These are phyloP conservation scores for Microcebus lehilahytsara DNA, from an alignment of 2,113 vertebrate species.

Conservation along the genomic window DNA sequence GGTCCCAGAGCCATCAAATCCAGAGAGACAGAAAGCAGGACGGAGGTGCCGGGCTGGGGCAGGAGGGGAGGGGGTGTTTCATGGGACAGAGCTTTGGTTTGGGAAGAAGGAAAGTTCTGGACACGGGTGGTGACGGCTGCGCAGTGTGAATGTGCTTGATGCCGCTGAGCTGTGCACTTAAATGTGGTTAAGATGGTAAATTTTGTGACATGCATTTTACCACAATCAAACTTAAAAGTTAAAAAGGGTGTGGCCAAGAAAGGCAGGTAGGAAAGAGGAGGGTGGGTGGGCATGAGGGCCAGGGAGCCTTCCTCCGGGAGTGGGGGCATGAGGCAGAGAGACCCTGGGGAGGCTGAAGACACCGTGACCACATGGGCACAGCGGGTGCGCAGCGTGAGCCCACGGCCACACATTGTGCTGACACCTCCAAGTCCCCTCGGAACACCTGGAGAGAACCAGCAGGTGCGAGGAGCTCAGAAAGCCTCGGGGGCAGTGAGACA, in stretches of 20 bases:
- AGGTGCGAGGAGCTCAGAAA: too few species aligned
- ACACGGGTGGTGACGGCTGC: neutral
- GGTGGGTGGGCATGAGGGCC: neutral
- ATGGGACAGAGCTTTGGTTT: neutral
- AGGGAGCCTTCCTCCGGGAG: neutral
- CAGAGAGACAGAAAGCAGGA: neutral
- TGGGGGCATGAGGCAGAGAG: neutral
- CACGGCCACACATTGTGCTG: too few species aligned
- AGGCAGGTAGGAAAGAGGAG: neutral
- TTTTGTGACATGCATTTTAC: neutral
- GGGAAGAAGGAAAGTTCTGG: neutral
- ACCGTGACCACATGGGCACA: neutral
- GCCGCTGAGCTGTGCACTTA: neutral
- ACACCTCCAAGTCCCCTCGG: neutral
- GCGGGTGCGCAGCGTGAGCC: neutral
- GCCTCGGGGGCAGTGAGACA: neutral
- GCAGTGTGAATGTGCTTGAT: neutral
- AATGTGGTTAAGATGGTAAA: neutral
- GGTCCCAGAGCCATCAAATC: neutral
- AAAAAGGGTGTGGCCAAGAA: neutral
- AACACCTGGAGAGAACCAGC: too few species aligned
- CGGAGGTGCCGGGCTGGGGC: neutral
- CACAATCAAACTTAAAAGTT: neutral
- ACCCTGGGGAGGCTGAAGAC: accelerated
- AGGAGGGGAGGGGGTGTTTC: neutral